Conservation (phyloP, 2,888 invertebrate genomes). For the Rhogogaster chlorosoma region DNA sequence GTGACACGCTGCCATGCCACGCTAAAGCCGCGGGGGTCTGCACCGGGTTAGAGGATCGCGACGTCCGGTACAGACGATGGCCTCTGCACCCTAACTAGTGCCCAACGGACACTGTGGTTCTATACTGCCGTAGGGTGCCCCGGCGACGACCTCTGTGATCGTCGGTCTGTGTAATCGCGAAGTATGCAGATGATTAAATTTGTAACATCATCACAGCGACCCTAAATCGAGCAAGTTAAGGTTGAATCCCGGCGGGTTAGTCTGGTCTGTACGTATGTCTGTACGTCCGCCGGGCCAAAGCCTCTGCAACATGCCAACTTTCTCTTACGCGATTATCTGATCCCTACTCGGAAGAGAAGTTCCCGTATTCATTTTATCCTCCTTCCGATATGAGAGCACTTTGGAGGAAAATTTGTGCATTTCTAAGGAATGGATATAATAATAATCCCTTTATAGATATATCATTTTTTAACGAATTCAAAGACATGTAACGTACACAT, state of each 20-base stretch:
- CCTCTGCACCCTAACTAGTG: conserved; percentile 22
- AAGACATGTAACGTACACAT: background rate
- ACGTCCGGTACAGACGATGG: conserved; percentile 34
- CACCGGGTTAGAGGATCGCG: background rate
- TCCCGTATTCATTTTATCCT: background rate
- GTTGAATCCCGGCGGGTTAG: conserved; percentile 62
- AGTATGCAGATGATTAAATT: conserved; percentile 79
- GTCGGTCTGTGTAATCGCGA: conserved; percentile 77
- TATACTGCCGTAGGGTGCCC: conserved; percentile 63
- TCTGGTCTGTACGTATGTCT: background rate
- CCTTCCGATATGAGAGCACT: background rate
- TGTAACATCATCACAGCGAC: conserved; percentile 77
- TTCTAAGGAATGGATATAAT: background rate
- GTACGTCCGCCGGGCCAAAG: conserved; percentile 26
- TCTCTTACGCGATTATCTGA: conserved; percentile 16
- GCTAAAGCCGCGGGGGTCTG: background rate
- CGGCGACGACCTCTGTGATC: conserved; percentile 76
- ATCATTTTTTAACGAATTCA: conserved; percentile 10
- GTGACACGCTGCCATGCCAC: conserved; percentile 27
- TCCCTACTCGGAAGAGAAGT: background rate
- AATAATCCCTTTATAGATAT: background rate
- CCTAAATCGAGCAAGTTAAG: conserved; percentile 67
- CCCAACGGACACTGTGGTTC: conserved; percentile 24
- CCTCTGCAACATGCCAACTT: conserved; percentile 16
- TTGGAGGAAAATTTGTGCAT: background rate